Evolutionary conservation across 2,797 vertebrate species (phyloP), one percentile per base, ranked within the genome.

Genomic region (Macrochelys suwanniensis): DNA sequence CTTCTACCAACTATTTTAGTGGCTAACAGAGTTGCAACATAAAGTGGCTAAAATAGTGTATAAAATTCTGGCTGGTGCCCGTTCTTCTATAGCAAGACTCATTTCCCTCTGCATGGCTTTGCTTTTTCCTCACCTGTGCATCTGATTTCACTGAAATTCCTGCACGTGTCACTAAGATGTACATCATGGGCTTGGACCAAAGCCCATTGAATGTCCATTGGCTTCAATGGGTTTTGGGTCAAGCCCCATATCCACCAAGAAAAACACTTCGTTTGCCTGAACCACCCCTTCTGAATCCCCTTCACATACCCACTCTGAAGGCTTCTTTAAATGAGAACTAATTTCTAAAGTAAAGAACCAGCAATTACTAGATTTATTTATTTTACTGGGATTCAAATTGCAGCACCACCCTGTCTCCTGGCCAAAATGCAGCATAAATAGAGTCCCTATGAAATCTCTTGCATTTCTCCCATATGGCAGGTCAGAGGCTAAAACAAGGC

Each of bases 281-380:
- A n/a, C 54, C 11, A 1, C 57, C 68, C 59, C 23, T 6, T 50
- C 31, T 5, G n/a, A n/a, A 19, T 80, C 77, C 87, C 82, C 80
- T 94, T 96, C 95, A 87, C 25, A 61, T 80, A 94, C 89, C 77
- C 93, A 61, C n/a, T 68, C n/a, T 80, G 80, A 79, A 90, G 50
- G 68, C 93, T 94, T 96, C 82, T 28, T 33, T 82, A 91, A 85
- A 54, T 33, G 77, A 89, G 90, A 91, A 90, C 42, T n/a, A 26
- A 1, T 37, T 95, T 95, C 84, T 84, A 94, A 61, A 3, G 28
- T 19, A 93, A 95, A 90, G 85, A 16, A 92, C 82, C 59, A 92
- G 78, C 45, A 96, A 96, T 97, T 97, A 96, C 80, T 53, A 74
- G 28, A 31, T 94, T 87, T 96, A 80, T 96, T 96, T 96, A 61